phyloP scores from a whole-genome alignment of 2,113 vertebrate genomes.

The Dasyurus viverrinus region DNA sequence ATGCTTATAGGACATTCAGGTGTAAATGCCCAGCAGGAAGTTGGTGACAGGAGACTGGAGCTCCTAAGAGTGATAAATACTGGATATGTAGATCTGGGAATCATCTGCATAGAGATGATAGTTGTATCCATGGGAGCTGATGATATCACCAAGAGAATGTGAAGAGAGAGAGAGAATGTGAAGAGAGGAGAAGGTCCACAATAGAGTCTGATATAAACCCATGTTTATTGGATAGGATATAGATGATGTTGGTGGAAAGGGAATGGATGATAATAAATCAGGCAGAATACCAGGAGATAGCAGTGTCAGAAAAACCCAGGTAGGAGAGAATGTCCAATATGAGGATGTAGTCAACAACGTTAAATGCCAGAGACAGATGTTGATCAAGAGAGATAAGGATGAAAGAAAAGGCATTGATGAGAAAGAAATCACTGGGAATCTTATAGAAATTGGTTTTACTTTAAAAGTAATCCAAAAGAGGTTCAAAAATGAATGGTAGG shows the following conservation, averaged over 20 bases:
- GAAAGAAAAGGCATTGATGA: not conserved
- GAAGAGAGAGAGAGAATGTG: not conserved
- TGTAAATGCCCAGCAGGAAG: not conserved
- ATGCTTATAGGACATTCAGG: not conserved
- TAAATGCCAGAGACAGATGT: not conserved
- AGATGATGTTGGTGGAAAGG: not conserved
- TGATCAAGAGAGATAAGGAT: not conserved
- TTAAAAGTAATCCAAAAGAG: not conserved
- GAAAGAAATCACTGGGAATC: not conserved
- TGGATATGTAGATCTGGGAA: not conserved
- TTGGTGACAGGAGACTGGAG: not conserved
- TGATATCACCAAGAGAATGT: not conserved
- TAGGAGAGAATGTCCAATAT: not conserved
- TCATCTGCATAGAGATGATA: not conserved
- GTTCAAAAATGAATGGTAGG: not conserved
- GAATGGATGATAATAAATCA: not conserved
- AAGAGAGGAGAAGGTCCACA: not conserved
- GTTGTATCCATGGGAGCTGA: not conserved
- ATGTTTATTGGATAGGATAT: not conserved
- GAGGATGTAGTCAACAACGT: not conserved
- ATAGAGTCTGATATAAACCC: not conserved
- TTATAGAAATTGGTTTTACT: not conserved
- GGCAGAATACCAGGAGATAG: not conserved
- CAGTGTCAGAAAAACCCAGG: not conserved
- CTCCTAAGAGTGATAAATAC: not conserved